Conservation (phyloP, 2,888 invertebrate species). For the Pyrochroa serraticornis region DNA sequence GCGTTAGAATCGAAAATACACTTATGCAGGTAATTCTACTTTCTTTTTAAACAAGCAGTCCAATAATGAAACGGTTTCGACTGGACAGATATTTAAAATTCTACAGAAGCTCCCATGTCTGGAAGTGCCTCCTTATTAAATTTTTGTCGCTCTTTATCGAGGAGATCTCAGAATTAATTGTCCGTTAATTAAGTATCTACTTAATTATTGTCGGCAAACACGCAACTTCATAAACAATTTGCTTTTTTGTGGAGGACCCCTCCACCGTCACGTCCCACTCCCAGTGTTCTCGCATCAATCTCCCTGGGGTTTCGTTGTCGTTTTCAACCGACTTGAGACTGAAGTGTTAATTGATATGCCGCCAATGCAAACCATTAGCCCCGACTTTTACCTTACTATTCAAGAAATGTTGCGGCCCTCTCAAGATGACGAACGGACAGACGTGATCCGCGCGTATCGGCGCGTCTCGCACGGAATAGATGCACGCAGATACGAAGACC, state of each 20-base stretch:
- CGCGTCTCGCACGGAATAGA: conserved; percentile 18
- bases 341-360: conserved; percentile 36
- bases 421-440: conserved; percentile 20
- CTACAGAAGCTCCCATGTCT: neutral
- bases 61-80: neutral
- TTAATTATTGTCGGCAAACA: conserved; percentile 2
- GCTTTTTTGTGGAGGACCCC: too few relatives aligned
- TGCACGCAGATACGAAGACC: conserved; percentile 22
- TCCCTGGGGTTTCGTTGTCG: neutral
- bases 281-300: neutral
- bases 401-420: conserved; percentile 23
- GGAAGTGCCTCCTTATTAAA: too few relatives aligned
- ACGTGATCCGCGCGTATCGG: conserved; percentile 19
- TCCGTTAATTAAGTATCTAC: conserved; percentile 8
- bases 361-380: conserved; percentile 32
- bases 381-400: conserved; percentile 25
- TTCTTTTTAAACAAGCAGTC: neutral
- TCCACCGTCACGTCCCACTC: too few relatives aligned
- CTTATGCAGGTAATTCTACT: too few relatives aligned
- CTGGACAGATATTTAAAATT: neutral
- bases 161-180: neutral
- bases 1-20: too few relatives aligned
- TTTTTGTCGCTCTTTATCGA: too few relatives aligned
- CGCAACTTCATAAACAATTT: too few relatives aligned
- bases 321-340: neutral